phyloP scores from a whole-genome alignment of 2,888 invertebrate species.

The Syritta pipiens region DNA sequence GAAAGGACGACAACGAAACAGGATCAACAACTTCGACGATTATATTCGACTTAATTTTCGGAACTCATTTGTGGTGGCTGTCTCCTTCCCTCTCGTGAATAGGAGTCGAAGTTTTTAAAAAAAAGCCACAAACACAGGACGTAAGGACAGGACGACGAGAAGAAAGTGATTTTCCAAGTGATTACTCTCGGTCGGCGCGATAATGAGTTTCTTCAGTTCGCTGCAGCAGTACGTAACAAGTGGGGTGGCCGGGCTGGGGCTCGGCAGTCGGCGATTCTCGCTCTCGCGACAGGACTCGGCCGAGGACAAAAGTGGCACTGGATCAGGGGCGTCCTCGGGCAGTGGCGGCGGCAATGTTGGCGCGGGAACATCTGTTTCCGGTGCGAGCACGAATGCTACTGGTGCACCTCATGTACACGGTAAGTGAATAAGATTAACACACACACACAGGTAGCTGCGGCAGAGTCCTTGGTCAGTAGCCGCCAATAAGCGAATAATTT shows the following conservation, averaged over 20 bases:
- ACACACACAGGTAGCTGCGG: too few relatives aligned
- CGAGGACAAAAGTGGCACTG: conserved; percentile 75
- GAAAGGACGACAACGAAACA: conserved; percentile 8
- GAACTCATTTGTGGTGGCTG: conserved; percentile 10
- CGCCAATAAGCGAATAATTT: conserved; percentile 41
- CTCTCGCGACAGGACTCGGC: conserved; percentile 85
- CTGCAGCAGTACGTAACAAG: conserved; percentile 92
- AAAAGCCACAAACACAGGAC: conserved; percentile 2
- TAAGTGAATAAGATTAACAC: conserved; percentile 29
- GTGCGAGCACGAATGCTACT: conserved; percentile 50
- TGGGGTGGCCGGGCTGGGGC: conserved; percentile 89
- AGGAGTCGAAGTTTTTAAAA: conserved; percentile 27
- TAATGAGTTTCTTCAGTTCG: conserved; percentile 92
- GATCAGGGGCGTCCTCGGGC: conserved; percentile 44
- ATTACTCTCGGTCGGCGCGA: conserved; percentile 60
- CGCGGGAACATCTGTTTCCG: conserved; percentile 46
- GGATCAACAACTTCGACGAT: conserved; percentile 60
- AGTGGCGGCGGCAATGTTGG: conserved; percentile 44
- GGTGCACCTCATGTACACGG: conserved; percentile 63
- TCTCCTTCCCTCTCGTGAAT: neutral
- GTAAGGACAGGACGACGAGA: conserved; percentile 13
- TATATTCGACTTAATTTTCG: conserved; percentile 56
- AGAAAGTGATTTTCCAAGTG: conserved; percentile 63
- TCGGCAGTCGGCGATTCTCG: conserved; percentile 87
- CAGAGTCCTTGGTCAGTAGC: neutral